Evolutionary conservation across 1,140 invertebrate genomes (phyloP), one percentile per base, ranked within the genome.

Genomic region (Eubasilissa regina): DNA sequence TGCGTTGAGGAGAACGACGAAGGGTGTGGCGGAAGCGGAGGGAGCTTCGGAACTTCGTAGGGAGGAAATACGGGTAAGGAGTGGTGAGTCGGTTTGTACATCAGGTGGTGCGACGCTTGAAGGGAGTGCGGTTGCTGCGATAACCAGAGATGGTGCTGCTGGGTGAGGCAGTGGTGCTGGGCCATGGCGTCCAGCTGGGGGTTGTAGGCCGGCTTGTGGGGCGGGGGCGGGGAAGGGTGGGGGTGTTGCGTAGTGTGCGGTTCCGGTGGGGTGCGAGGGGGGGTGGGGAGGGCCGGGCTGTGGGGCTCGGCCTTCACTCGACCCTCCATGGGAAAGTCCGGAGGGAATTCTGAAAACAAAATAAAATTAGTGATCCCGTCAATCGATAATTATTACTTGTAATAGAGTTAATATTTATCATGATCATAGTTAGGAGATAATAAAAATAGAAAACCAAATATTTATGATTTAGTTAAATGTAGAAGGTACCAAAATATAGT

Each of bases 231-330:
- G n/a, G n/a, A 48, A 45, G 81, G 81, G 79, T 85, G 85, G 44
- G 84, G 75, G 81, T 85, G 84, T 17, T 75, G 76, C 43, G 51
- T 17, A 25, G 66, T 55, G 66, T 79, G 21, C 15, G 43, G 84
- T 82, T 93, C 93, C 12, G 93, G 93, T 48, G 93, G 93, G 72
- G 93, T 94, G 58, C 93, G 92, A 6, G 94, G 94, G 19, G 94
- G 93, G 60, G 94, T 94, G 72, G 94, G 86, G 81, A 93, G 87
- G 9, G 92, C 91, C 15, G 92, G 92, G 45, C 91, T 91, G 72
- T 91, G 89, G 47, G 92, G 90, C 85, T 93, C 92, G 81, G 92
- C 88, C 84, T 93, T 93, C 45, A 93, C 91, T 81, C 88, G 83
- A 55, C 87, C 88, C 83, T 87, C 87, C 43, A 87, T 87, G 43